Base-by-base conservation (phyloP, 2,888 invertebrate genomes). In the Aphidoletes aphidimyza region DNA sequence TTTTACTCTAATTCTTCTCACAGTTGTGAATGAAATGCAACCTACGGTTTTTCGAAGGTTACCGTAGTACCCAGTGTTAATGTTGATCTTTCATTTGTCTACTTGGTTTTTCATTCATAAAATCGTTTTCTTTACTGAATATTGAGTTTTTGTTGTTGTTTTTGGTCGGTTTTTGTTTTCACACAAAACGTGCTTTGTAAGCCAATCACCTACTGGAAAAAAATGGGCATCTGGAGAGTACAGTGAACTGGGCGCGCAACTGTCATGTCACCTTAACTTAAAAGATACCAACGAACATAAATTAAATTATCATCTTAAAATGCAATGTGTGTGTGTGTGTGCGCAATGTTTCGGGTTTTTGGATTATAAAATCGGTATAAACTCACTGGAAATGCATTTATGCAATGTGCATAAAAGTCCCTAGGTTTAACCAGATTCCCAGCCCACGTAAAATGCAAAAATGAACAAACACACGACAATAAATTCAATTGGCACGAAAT, bases 221-320 rank as follows among this genome's bases (percentile, higher is more conserved):
- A 19, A 19, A 39, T 8, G 5, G n/a, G 54, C n/a, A n/a, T n/a
- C n/a, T n/a, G n/a, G 22, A 22, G 2, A 1, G 54, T 47, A 47
- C 47, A 47, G 47, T 47, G 17, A 6, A 47, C 47, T 47, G 17
- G 47, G 9, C 19, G 11, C 42, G 6, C 42, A 9, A 6, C 11
- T 42, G 6, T 11, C 11, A 6, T 42, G 42, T 42, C 42, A 5
- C 11, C 6, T 39, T 39, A 39, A 39, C 39, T 11, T 22, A 19
- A 47, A 19, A 22, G 54, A 22, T 22, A 54, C n/a, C n/a, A 54
- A n/a, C n/a, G n/a, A 54, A 54, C 54, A 54, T 54, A 54, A 54
- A 54, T 54, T 54, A 54, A 54, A 54, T 54, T 54, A 54, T 54
- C 54, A 54, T 22, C 54, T 54, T 54, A 54, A 54, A n/a, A 54